phyloP scores from a whole-genome alignment of 2,888 invertebrate species.

The Gortyna flavago region DNA sequence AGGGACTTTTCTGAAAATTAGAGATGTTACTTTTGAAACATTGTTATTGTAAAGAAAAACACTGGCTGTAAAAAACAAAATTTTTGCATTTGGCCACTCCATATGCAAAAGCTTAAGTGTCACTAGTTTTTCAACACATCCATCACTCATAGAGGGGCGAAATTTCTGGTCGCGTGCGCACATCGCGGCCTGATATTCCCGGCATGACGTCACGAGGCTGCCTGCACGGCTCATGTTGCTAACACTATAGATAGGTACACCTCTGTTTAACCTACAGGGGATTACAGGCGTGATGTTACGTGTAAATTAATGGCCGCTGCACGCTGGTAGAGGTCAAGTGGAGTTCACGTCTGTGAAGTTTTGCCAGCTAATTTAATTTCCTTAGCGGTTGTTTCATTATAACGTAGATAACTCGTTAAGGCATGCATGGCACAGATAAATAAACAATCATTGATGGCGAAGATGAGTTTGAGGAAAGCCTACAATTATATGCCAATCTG shows the following conservation, averaged over 20 bases:
- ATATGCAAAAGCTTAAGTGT: background rate
- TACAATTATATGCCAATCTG: background rate
- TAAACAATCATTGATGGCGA: background rate
- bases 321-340: background rate
- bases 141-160: too few relatives aligned
- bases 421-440: background rate
- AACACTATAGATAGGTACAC: too few relatives aligned
- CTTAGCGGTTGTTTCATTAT: background rate
- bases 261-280: background rate
- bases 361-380: background rate
- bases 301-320: background rate
- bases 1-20: conserved; percentile 92
- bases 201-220: too few relatives aligned
- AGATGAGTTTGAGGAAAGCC: background rate
- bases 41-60: background rate
- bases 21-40: background rate
- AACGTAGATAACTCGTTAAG: background rate
- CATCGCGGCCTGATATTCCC: too few relatives aligned
- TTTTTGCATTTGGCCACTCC: background rate
- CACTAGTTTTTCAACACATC: background rate
- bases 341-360: background rate
- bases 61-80: background rate
- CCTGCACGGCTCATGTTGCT: too few relatives aligned
- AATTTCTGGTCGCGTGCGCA: too few relatives aligned
- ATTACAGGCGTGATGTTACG: background rate